phyloP scores from a whole-genome alignment of 1,140 invertebrate species.

The Patella vulgata region DNA sequence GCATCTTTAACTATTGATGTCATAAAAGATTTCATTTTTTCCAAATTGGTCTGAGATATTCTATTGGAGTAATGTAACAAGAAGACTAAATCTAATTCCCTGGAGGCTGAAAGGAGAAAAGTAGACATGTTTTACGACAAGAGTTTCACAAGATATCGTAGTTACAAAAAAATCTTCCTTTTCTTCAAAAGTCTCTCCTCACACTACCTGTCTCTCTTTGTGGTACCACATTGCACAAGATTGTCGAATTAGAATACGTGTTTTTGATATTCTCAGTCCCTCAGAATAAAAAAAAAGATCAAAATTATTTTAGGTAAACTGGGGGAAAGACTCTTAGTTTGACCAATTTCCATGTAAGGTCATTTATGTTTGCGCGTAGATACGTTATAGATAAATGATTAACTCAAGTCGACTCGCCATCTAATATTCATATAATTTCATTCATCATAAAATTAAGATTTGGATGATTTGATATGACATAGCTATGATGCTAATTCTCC shows the following conservation, averaged over 20 bases:
- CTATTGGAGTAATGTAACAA: constrained; percentile 51
- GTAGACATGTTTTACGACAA: background rate
- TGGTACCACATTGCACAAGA: background rate
- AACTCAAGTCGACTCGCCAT: too few relatives aligned
- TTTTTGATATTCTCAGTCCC: too few relatives aligned
- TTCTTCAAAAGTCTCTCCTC: background rate
- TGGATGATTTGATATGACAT: too few relatives aligned
- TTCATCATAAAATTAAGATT: too few relatives aligned
- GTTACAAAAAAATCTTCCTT: background rate
- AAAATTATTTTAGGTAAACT: too few relatives aligned
- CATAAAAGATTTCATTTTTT: constrained; percentile 39
- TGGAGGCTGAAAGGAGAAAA: constrained; percentile 34
- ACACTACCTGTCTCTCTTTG: background rate
- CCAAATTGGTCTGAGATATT: constrained; percentile 27
- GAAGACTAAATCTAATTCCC: constrained; percentile 53
- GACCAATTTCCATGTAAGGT: too few relatives aligned
- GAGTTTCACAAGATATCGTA: background rate
- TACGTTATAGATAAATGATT: too few relatives aligned
- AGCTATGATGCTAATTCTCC: too few relatives aligned
- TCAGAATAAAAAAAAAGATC: too few relatives aligned
- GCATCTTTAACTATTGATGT: constrained; percentile 34
- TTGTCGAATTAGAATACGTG: background rate
- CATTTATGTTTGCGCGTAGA: too few relatives aligned
- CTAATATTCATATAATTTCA: too few relatives aligned
- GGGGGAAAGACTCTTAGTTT: too few relatives aligned